Evolutionary conservation across 2,888 invertebrate genomes (phyloP).

Genomic region (Lasioglossum lativentre): DNA sequence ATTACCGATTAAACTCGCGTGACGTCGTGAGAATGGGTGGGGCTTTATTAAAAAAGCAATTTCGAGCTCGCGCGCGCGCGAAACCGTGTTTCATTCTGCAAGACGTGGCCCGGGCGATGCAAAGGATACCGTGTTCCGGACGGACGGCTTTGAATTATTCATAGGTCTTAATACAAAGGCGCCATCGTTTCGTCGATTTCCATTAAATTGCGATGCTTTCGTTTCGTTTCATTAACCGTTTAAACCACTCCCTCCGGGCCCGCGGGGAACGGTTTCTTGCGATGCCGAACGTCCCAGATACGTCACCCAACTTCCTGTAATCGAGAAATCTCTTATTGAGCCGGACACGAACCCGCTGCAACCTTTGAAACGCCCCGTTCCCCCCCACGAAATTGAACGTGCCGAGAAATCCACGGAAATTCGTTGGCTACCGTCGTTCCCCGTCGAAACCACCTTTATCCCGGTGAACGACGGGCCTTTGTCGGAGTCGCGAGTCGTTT

Average conservation of each 20-base stretch:
- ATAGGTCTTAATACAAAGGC: slow-evolving; percentile 62
- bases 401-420: slow-evolving; percentile 9
- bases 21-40: neutral
- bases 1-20: slow-evolving; percentile 20
- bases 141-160: slow-evolving; percentile 62
- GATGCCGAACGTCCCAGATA: slow-evolving; percentile 44
- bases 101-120: slow-evolving; percentile 40
- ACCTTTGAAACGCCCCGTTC: neutral
- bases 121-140: slow-evolving; percentile 35
- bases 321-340: slow-evolving; percentile 46
- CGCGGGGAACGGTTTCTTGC: slow-evolving; percentile 34
- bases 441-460: neutral
- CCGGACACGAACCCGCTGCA: slow-evolving; percentile 14
- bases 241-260: slow-evolving; percentile 18
- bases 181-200: slow-evolving; percentile 58
- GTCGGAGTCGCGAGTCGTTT: slow-evolving; percentile 1
- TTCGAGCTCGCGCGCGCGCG: neutral
- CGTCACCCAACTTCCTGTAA: slow-evolving; percentile 42
- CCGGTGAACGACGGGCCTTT: neutral
- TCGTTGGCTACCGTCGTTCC: neutral
- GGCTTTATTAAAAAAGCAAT: slow-evolving; percentile 46
- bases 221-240: slow-evolving; percentile 60
- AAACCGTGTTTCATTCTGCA: slow-evolving; percentile 21
- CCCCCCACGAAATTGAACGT: slow-evolving; percentile 25
- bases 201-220: slow-evolving; percentile 65